Percentiles rank a stretch among this genome's conserved stretches.
Conservation (phyloP, 1,140 invertebrate genomes). For the Lepidurus apus region DNA sequence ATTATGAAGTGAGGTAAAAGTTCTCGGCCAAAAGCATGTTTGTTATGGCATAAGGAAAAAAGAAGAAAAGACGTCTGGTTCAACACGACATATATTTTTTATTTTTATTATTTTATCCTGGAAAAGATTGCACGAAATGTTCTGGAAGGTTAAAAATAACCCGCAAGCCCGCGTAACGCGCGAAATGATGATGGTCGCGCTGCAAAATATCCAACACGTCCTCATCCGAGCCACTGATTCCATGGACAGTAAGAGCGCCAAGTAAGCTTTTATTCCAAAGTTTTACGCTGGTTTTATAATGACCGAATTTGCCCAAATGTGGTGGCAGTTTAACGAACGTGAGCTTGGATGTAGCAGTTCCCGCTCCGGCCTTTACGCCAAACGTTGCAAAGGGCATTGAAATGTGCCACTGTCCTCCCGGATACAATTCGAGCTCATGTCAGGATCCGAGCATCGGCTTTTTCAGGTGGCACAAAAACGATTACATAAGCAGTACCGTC, state of each 20-base stretch:
- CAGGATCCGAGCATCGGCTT: constrained; percentile 82
- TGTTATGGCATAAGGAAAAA: constrained; percentile 23
- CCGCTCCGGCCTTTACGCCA: constrained; percentile 50
- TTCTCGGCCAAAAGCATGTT: not conserved
- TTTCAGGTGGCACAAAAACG: constrained; percentile 61
- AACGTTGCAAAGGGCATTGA: constrained; percentile 77
- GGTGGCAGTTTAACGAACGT: constrained; percentile 63
- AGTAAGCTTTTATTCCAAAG: constrained; percentile 48
- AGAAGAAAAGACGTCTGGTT: constrained; percentile 13
- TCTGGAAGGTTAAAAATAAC: constrained; percentile 59
- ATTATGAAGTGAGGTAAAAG: constrained; percentile 57
- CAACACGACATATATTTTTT: not conserved
- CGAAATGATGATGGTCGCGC: constrained; percentile 76
- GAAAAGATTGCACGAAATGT: constrained; percentile 54
- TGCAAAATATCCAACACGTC: constrained; percentile 78
- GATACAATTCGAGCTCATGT: constrained; percentile 75
- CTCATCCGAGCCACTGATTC: constrained; percentile 68
- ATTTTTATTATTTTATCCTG: not conserved
- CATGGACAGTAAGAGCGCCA: constrained; percentile 56
- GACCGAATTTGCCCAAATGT: constrained; percentile 38
- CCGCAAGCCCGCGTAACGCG: constrained; percentile 59
- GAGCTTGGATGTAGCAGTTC: constrained; percentile 73
- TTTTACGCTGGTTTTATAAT: constrained; percentile 23
- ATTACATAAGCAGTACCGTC: constrained; percentile 54
- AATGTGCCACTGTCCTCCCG: constrained; percentile 72